These are phyloP conservation scores for Drosophila incognita DNA, from an alignment of 2,888 invertebrate genomes.

Conservation along the genomic window DNA sequence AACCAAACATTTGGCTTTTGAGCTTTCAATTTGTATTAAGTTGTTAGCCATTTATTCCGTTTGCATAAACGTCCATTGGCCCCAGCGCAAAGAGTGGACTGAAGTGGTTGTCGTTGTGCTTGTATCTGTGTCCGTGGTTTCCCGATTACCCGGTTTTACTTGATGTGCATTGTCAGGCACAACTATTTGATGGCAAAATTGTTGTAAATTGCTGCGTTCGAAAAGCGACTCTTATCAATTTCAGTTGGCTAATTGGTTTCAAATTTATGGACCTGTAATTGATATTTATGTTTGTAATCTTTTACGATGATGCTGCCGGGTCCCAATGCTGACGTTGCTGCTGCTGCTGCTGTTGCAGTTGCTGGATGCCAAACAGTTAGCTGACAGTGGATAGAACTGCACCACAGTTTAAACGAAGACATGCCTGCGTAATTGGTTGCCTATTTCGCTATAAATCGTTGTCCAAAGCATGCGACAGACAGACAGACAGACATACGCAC, in stretches of 20 bases:
- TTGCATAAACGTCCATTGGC: slow-evolving; percentile 55
- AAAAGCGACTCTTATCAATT: slow-evolving; percentile 82
- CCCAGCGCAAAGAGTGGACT: slow-evolving; percentile 1
- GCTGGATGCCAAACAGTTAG: slow-evolving; percentile 63
- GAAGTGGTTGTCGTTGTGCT: background rate
- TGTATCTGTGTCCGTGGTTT: background rate
- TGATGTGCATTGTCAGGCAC: slow-evolving; percentile 60
- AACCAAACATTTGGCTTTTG: slow-evolving; percentile 80
- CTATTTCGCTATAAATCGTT: slow-evolving; percentile 75
- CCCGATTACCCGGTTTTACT: slow-evolving; percentile 12
- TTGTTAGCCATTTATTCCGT: slow-evolving; percentile 54
- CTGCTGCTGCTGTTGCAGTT: slow-evolving; percentile 15
- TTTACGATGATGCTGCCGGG: slow-evolving; percentile 32
- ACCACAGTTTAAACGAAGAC: slow-evolving; percentile 22
- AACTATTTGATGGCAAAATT: slow-evolving; percentile 60
- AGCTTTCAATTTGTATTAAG: slow-evolving; percentile 81
- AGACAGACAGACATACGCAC: slow-evolving; percentile 14
- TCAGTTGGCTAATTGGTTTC: slow-evolving; percentile 84
- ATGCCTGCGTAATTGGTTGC: slow-evolving; percentile 77
- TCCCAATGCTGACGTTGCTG: slow-evolving; percentile 19
- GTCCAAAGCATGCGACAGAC: slow-evolving; percentile 14
- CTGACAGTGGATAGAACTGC: slow-evolving; percentile 34
- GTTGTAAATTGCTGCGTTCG: slow-evolving; percentile 68
- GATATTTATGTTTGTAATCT: slow-evolving; percentile 81
- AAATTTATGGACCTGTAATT: slow-evolving; percentile 84